A percentile compares a stretch with the other conserved stretches of the same genome.
Evolutionary conservation across 1,140 invertebrate genomes (phyloP).

Genomic region (Atta cephalotes): DNA sequence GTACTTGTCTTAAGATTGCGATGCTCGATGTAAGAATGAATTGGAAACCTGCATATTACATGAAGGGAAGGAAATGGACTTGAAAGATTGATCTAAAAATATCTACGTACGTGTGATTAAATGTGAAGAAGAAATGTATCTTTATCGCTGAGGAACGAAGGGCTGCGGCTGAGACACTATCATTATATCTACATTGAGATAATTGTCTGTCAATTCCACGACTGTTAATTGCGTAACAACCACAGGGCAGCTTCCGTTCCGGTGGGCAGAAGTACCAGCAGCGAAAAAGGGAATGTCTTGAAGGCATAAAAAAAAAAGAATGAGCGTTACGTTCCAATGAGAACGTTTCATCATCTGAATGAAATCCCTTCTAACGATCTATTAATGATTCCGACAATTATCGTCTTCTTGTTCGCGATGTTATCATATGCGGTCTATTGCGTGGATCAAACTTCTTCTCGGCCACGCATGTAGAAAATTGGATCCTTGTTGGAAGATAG

Average conservation of each 20-base stretch:
- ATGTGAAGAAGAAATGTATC: constrained; percentile 16
- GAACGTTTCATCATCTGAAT: constrained; percentile 54
- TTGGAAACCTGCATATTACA: background rate
- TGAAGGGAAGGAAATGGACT: background rate
- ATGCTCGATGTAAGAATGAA: background rate
- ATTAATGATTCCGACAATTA: constrained; percentile 72
- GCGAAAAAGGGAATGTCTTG: constrained; percentile 2
- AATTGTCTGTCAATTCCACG: constrained; percentile 36
- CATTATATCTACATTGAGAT: constrained; percentile 45
- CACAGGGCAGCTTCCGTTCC: constrained; percentile 41
- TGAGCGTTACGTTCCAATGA: background rate
- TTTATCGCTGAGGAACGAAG: background rate
- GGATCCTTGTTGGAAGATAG: background rate
- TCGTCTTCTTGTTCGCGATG: constrained; percentile 60
- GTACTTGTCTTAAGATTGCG: background rate
- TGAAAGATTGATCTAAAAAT: constrained; percentile 18
- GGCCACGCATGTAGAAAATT: constrained; percentile 15
- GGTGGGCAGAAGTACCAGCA: no score
- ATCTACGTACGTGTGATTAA: background rate
- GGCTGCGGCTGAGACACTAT: background rate
- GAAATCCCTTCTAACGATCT: constrained; percentile 68
- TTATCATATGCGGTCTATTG: constrained; percentile 40
- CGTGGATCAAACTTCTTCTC: constrained; percentile 1
- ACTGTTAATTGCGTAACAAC: constrained; percentile 51
- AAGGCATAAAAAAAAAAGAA: background rate